phyloP scores from a whole-genome alignment of 2,888 invertebrate species.

The Pristionchus japonicus region DNA sequence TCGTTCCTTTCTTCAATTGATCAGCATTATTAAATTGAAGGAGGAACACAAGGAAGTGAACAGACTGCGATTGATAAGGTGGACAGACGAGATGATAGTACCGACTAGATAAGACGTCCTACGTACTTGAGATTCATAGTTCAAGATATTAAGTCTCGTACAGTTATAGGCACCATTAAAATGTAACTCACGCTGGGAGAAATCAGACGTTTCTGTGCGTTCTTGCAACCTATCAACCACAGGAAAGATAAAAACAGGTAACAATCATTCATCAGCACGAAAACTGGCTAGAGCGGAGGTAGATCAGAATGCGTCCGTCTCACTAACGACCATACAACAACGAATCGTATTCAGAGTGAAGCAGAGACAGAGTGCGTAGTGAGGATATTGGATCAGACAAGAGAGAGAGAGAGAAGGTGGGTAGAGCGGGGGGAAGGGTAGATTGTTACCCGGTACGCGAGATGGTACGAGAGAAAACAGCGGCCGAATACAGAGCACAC shows the following conservation, averaged over 20 bases:
- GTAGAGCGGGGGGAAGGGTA: not conserved
- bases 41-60: too few species aligned
- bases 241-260: not conserved
- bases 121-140: too few species aligned
- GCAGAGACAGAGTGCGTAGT: not conserved
- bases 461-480: slow-evolving; percentile 26
- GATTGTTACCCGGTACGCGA: slow-evolving; percentile 25
- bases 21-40: too few species aligned
- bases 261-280: not conserved
- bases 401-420: not conserved
- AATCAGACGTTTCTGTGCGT: not conserved
- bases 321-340: not conserved
- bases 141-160: too few species aligned
- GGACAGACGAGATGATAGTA: too few species aligned
- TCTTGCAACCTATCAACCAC: not conserved
- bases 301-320: not conserved
- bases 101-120: too few species aligned
- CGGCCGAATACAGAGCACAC: slow-evolving; percentile 14
- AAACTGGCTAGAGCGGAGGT: not conserved
- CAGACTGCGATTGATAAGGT: too few species aligned
- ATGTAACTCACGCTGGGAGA: too few species aligned
- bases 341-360: not conserved
- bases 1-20: not conserved
- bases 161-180: too few species aligned
- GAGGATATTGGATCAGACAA: not conserved